Conservation (phyloP, 2,797 vertebrate species). For the Gouania willdenowi region DNA sequence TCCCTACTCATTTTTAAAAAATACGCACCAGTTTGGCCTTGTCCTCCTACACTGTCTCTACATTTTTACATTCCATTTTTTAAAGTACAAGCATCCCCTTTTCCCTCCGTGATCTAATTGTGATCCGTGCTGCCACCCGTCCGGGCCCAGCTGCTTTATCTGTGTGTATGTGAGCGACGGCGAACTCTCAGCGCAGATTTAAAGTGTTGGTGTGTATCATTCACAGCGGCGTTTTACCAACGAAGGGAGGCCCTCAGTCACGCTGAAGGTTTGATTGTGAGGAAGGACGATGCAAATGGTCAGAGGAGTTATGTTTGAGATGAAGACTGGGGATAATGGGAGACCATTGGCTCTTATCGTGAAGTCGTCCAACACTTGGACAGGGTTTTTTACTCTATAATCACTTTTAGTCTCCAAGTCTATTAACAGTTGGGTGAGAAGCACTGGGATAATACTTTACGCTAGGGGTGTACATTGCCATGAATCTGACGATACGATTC, state of each 20-base stretch:
- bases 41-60: too few relatives aligned
- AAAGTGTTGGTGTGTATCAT: conserved; percentile 26
- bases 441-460: too few relatives aligned
- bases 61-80: too few relatives aligned
- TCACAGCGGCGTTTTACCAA: conserved; percentile 41
- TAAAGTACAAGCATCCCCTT: conserved; percentile 77
- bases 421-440: too few relatives aligned
- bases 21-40: too few relatives aligned
- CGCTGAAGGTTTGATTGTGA: conserved; percentile 17
- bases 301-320: neutral
- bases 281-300: conserved; percentile 2
- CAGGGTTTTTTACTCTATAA: too few relatives aligned
- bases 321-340: neutral
- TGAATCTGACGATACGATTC: too few relatives aligned
- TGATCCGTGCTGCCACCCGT: conserved; percentile 63
- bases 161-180: too few relatives aligned
- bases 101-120: conserved; percentile 60
- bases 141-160: conserved; percentile 21
- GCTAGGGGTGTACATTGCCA: too few relatives aligned
- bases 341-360: neutral
- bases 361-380: too few relatives aligned
- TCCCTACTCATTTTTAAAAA: conserved; percentile 7
- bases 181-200: conserved; percentile 33
- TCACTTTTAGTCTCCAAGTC: too few relatives aligned
- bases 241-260: conserved; percentile 27